Base-by-base conservation (phyloP, 2,113 vertebrate species). In the Poeciliopsis occidentalis region DNA sequence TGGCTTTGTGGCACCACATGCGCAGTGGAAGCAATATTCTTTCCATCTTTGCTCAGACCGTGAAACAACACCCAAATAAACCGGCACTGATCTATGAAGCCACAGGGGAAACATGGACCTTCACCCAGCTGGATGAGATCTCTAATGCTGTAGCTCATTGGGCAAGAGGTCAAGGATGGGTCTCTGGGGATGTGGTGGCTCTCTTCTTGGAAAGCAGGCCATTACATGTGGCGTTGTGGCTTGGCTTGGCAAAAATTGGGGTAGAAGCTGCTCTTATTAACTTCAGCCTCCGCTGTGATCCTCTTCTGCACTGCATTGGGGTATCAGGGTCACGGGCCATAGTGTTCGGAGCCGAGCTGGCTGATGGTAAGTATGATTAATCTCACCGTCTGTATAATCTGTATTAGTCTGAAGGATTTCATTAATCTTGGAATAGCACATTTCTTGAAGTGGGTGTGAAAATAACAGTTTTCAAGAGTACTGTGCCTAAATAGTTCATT, bases 171-270 rank as follows among this genome's bases (percentile, higher is more conserved):
- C 93, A 95, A 60, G 97, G 97, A 26, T 96, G 95, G 73, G 71
- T n/a, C 0, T 71, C 89, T 0, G 97, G 97, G 0, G 96, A 97
- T 3, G 96, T 97, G 71, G 92, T 97, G 4, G 97, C 97, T 0
- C 29, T 98, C 51, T 96, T 97, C 79, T 95, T 97, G 95, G 97
- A 97, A 83, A 96, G 96, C 72, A 91, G 95, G 22, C 97, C 96
- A 0, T 89, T 96, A 32, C 96, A 96, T 1, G 96, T 98, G n/a
- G 96, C 95, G 0, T 92, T 97, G 12, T 97, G 97, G 96, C 89
- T 98, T 13, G 97, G 97, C 22, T 87, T 97, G 84, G 96, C 96
- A 4, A 96, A 97, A 83, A 86, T 94, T 0, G 97, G 96, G 0
- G 85, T 97, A 3, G 96, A 97, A 71, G 95, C 96, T 0, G n/a